Evolutionary conservation across 2,888 invertebrate genomes (phyloP), one percentile per base, ranked within the genome.

Genomic region (Orchesellides sinensis): DNA sequence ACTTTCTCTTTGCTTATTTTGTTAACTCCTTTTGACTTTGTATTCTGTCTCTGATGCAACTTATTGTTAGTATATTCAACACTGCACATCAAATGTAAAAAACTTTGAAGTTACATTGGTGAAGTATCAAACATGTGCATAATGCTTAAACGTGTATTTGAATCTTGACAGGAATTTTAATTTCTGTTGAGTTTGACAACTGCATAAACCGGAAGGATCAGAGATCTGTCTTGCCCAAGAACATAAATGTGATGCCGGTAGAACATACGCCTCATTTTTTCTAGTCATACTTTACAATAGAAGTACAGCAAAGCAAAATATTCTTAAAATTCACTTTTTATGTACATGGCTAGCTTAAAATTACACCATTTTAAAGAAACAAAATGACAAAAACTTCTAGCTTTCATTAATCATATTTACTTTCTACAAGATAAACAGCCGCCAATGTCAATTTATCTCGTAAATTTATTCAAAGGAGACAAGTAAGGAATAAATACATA

Each of bases 141-240:
- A 25, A 56, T 56, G 27, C 25, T 21, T 40, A 35, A 63, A 23
- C 29, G 35, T 74, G 74, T 25, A 25, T 45, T 75, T 75, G 66
- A 75, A 65, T 66, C 75, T 75, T 75, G 66, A 75, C 52, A 66
- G 66, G 75, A 75, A 75, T 75, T 75, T 66, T 75, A 75, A 75
- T 66, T 66, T 75, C 66, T 74, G 29, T 21, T 23, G 52, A 52
- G 17, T 8, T 25, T 14, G 25, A 25, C 27, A 32, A 29, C 54
- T 14, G 5, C n/a, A n/a, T 8, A 59, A 59, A 56, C 56, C 25
- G 25, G 25, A 19, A 23, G 25, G 56, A 56, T 56, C 56, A 56
- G 56, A 25, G 56, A 49, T 54, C 17, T n/a, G n/a, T n/a, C n/a
- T n/a, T 21, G 21, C 23, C 6, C 5, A 21, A 54, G 54, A 54